Percentiles rank a stretch among this genome's conserved stretches.
phyloP scores from a whole-genome alignment of 2,113 vertebrate species.

The Corynorhinus townsendii region DNA sequence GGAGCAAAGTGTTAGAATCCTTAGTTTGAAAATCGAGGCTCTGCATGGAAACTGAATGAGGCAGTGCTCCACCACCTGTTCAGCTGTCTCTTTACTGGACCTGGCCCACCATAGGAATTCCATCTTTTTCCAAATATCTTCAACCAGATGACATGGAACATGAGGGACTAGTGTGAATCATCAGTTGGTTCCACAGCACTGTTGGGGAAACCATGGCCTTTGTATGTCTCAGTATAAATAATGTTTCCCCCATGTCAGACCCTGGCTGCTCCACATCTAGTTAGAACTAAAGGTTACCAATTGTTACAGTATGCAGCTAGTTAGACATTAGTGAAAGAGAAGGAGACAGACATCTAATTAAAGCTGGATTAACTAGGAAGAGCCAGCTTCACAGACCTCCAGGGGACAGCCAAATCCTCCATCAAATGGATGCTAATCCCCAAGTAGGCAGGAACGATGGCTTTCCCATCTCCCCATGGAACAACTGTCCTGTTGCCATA shows the following conservation, averaged over 20 bases:
- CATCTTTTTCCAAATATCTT: background rate
- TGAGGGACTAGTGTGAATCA: accelerated
- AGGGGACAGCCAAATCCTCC: background rate
- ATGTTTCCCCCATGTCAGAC: accelerated
- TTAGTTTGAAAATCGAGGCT: background rate
- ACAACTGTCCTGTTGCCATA: no score
- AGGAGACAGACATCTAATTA: background rate
- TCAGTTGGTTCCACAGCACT: background rate
- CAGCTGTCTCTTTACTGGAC: accelerated
- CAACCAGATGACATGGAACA: no score
- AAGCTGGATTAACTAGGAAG: background rate
- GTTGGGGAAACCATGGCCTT: background rate
- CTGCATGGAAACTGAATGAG: background rate
- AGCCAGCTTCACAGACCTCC: background rate
- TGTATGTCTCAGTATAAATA: background rate
- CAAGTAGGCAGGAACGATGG: background rate
- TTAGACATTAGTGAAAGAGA: background rate
- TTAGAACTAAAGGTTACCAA: background rate
- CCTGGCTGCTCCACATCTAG: background rate
- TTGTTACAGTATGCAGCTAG: background rate
- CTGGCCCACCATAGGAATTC: background rate
- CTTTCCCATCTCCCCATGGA: background rate
- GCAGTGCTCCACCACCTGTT: background rate
- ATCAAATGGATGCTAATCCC: background rate
- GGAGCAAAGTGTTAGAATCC: background rate